Evolutionary conservation across 2,113 vertebrate genomes (phyloP), one percentile per base, ranked within the genome.

Genomic region (Pseudolaguvia tuberculata): DNA sequence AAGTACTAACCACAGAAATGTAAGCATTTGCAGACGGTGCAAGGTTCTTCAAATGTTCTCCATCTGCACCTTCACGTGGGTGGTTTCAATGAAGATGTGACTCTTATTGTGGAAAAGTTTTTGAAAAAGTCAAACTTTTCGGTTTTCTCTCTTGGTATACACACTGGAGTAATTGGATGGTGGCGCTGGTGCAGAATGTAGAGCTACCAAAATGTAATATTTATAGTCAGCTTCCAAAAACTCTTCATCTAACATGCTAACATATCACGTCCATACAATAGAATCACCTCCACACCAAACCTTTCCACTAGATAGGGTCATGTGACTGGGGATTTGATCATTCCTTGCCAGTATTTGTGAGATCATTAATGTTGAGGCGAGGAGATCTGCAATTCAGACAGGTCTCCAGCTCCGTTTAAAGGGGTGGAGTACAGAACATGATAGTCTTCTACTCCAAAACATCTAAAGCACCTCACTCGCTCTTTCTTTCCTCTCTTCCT

Each of bases 21-120:
- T 27, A 29, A 50, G 29, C 27, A 45, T 67, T 65, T 65, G 14
- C 0, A 15, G 13, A 12, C 61, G 1, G 23, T 23, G 20, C 12
- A 14, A 66, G 42, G 42, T 66, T n/a, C 42, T 47, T 20, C 17
- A 42, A 14, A 10, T 27, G 45, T 55, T 55, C 29, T 45, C 72
- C 61, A n/a, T 66, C 61, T 48, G 48, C 21, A 18, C 21, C 59
- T 56, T 23, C 21, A 63, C n/a, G 72, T 75, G 23, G 72, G 61
- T 23, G 72, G 72, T 23, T 66, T 65, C 72, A 29, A 51, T 75
- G 27, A 27, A 12, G 72, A 45, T 42, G 72, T 63, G 59, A 59
- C 50, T 42, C 48, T 65, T 35, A 66, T 17, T 72, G 70, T 25
- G 15, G 17, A 75, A 42, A 66, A 66, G 61, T 55, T 74, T 35